These are phyloP conservation scores for Rhineura floridana DNA, from an alignment of 2,113 vertebrate species.

Conservation along the genomic window DNA sequence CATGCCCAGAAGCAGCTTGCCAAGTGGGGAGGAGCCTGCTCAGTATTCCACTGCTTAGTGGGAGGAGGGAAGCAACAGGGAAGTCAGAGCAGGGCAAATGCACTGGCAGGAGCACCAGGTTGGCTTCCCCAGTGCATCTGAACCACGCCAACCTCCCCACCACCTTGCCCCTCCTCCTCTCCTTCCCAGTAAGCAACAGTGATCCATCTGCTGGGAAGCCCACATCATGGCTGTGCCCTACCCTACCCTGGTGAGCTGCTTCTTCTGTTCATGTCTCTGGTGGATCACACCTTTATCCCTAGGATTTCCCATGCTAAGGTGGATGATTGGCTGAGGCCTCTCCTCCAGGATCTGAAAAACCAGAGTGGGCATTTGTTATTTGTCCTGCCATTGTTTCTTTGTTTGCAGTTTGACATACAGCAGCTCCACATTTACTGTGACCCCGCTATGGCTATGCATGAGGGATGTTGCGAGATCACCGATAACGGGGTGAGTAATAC, in stretches of 20 bases:
- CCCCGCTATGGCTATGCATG: conserved; percentile 83
- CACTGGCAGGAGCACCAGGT: too few species aligned
- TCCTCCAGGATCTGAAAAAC: accelerated
- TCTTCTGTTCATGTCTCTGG: too few species aligned
- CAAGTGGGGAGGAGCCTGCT: too few species aligned
- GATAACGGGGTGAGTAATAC: conserved; percentile 81
- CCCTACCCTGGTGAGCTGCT: too few species aligned
- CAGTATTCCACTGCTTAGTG: too few species aligned
- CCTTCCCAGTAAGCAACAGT: background rate
- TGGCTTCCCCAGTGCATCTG: too few species aligned
- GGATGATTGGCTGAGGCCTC: background rate
- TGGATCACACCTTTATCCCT: too few species aligned
- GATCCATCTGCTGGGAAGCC: too few species aligned
- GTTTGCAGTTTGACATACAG: conserved; percentile 89
- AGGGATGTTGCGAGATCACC: conserved; percentile 92
- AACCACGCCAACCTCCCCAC: background rate
- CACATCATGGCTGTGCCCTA: too few species aligned
- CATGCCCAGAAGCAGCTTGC: background rate
- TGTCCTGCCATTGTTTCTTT: background rate
- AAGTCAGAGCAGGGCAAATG: too few species aligned
- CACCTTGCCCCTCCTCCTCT: background rate
- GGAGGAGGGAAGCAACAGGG: too few species aligned
- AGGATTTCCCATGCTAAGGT: too few species aligned
- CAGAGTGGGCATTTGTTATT: background rate
- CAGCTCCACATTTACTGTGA: conserved; percentile 92